Evolutionary conservation across 2,797 vertebrate genomes (phyloP).

Genomic region (Typhlichthys subterraneus): DNA sequence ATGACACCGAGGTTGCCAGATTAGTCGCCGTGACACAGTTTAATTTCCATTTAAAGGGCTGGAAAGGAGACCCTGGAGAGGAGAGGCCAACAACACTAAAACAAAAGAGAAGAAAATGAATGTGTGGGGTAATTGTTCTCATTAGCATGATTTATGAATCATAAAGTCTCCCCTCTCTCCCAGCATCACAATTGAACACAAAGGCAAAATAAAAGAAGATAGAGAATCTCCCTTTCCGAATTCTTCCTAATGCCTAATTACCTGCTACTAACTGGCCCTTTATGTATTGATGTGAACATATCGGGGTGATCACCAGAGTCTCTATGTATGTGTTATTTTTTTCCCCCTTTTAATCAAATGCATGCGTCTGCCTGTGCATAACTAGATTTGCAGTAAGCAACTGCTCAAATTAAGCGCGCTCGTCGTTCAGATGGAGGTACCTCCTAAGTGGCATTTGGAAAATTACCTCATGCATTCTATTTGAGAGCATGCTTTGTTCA

Average conservation of each 20-base stretch:
- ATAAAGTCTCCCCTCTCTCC: conserved; percentile 62
- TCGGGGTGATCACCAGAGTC: conserved; percentile 68
- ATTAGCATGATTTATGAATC: conserved; percentile 77
- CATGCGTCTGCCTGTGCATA: conserved; percentile 58
- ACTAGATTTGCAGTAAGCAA: conserved; percentile 72
- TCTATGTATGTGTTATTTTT: conserved; percentile 43
- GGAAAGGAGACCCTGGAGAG: conserved; percentile 28
- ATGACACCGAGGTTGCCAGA: conserved; percentile 54
- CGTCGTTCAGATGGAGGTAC: conserved; percentile 61
- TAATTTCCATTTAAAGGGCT: conserved; percentile 49
- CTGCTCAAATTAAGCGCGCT: conserved; percentile 69
- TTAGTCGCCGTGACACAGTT: conserved; percentile 51
- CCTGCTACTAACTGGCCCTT: conserved; percentile 61
- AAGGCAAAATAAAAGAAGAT: conserved; percentile 58
- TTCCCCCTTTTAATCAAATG: conserved; percentile 65
- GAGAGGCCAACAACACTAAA: conserved; percentile 30
- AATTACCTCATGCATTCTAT: conserved; percentile 78
- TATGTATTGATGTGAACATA: conserved; percentile 65
- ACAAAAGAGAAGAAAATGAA: conserved; percentile 40
- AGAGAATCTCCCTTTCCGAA: conserved; percentile 58
- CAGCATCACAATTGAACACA: conserved; percentile 51
- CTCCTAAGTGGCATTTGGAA: conserved; percentile 74
- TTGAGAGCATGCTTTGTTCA: conserved; percentile 66
- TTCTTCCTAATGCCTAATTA: conserved; percentile 82
- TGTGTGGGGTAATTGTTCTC: conserved; percentile 72